Percentiles rank a stretch among this genome's conserved stretches.
Evolutionary conservation across 2,113 vertebrate genomes (phyloP).

Genomic region (Anthoscopus minutus): DNA sequence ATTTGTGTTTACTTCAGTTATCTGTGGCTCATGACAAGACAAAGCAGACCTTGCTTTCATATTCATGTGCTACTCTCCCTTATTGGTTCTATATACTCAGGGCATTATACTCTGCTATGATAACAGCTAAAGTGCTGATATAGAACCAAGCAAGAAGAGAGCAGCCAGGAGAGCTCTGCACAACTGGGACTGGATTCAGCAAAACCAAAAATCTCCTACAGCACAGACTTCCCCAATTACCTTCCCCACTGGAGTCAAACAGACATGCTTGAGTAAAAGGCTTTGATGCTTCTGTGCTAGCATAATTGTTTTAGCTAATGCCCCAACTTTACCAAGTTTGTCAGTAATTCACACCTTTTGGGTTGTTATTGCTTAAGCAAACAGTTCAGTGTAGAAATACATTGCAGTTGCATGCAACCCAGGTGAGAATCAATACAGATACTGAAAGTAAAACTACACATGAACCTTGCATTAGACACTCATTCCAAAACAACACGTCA

Average conservation of each 20-base stretch:
- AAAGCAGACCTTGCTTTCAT: neutral
- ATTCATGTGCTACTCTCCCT: neutral
- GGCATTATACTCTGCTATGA: neutral
- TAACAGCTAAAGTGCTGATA: slow-evolving; percentile 39
- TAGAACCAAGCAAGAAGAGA: slow-evolving; percentile 1
- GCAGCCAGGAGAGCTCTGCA: slow-evolving; percentile 24
- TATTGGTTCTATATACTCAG: slow-evolving; percentile 21
- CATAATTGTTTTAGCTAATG: slow-evolving; percentile 60
- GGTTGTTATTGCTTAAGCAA: slow-evolving; percentile 86
- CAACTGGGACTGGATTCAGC: neutral
- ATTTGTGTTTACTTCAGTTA: slow-evolving; percentile 2
- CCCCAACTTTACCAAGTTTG: slow-evolving; percentile 63
- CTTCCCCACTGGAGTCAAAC: neutral
- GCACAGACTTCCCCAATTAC: neutral
- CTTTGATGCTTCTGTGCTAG: neutral
- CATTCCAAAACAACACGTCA: slow-evolving; percentile 39
- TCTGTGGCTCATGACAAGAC: neutral
- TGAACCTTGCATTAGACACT: slow-evolving; percentile 51
- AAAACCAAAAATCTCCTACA: neutral
- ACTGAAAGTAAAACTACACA: slow-evolving; percentile 57
- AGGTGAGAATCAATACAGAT: slow-evolving; percentile 29
- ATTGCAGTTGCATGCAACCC: neutral
- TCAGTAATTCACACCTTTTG: slow-evolving; percentile 68
- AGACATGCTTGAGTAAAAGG: neutral
- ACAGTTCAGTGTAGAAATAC: slow-evolving; percentile 64